Percentiles rank a stretch among this genome's conserved stretches.
Conservation (phyloP, 1,140 invertebrate genomes). For the roundworm (Caenorhabditis elegans) region WBcel235 BX284603.4:8306001-8306500, state of each 20-base stretch:
- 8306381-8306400: too few species aligned
- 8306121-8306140: too few species aligned
- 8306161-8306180: too few species aligned
- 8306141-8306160: too few species aligned
- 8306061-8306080: not conserved
- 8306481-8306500: too few species aligned
- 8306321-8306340: not conserved
- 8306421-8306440: too few species aligned
- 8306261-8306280: not conserved
- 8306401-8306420: too few species aligned
- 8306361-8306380: too few species aligned
- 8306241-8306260: not conserved
- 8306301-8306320: conserved; percentile 2
- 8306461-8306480: too few species aligned
- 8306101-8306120: not conserved
- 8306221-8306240: not conserved
- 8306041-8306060: too few species aligned
- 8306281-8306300: conserved; percentile 20
- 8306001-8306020: not conserved
- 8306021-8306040: not conserved
- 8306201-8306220: not conserved
- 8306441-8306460: too few species aligned
- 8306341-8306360: not conserved
- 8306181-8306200: not conserved
- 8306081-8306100: not conserved